These are phyloP conservation scores for Achlya flavicornis DNA, from an alignment of 2,888 invertebrate genomes.

Conservation along the genomic window DNA sequence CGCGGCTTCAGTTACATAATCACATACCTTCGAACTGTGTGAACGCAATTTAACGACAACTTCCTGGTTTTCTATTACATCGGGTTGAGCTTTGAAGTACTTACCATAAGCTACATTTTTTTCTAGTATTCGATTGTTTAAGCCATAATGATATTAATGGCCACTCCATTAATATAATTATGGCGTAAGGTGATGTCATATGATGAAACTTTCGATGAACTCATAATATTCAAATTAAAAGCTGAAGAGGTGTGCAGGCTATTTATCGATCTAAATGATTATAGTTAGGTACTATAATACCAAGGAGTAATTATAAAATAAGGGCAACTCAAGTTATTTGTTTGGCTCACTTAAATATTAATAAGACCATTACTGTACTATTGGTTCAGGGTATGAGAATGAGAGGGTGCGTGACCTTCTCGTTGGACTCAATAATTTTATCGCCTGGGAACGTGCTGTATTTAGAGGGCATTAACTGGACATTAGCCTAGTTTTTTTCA, in stretches of 20 bases:
- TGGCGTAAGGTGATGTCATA: neutral
- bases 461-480: conserved; percentile 27
- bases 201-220: neutral
- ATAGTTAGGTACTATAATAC: no score
- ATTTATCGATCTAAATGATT: neutral
- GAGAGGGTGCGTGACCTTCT: conserved; percentile 48
- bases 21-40: conserved; percentile 1
- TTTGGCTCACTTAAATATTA: neutral
- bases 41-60: neutral
- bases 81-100: neutral
- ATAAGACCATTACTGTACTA: neutral
- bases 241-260: neutral
- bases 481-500: conserved; percentile 20
- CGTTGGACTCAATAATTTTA: conserved; percentile 43
- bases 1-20: conserved; percentile 2
- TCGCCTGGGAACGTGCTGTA: conserved; percentile 24
- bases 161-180: no score
- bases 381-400: conserved; percentile 7
- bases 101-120: neutral
- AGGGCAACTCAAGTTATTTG: neutral
- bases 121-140: neutral
- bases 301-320: no score
- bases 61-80: neutral
- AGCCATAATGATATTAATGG: no score
- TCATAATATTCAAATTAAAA: neutral